A percentile compares a stretch with the other conserved stretches of the same genome.
phyloP scores from a whole-genome alignment of 2,113 vertebrate species.

The Lynx canadensis region DNA sequence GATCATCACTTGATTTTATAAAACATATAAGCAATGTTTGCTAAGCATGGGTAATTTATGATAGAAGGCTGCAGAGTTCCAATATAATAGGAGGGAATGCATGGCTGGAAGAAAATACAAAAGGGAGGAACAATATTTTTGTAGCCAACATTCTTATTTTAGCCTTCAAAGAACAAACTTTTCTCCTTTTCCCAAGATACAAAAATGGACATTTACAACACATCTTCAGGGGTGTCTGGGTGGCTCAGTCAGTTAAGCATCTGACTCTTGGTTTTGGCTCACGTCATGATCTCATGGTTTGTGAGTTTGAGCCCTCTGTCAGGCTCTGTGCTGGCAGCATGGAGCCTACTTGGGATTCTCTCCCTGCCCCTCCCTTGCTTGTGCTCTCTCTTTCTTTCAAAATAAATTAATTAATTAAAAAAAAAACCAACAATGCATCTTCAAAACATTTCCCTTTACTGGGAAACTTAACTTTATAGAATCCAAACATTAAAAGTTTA shows the following conservation, averaged over 20 bases:
- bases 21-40: background rate
- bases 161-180: conserved; percentile 71
- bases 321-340: too few species aligned
- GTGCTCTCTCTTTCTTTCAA: too few species aligned
- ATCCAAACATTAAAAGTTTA: conserved; percentile 53
- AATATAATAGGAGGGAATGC: background rate
- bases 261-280: too few species aligned
- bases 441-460: conserved; percentile 61
- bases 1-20: background rate
- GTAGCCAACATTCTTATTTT: conserved; percentile 75
- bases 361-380: too few species aligned
- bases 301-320: too few species aligned
- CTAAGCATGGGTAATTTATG: background rate
- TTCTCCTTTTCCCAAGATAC: conserved; percentile 68
- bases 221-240: conserved; percentile 6
- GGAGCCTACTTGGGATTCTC: too few species aligned
- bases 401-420: background rate
- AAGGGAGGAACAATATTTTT: background rate
- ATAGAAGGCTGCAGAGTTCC: background rate
- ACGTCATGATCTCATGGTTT: too few species aligned
- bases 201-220: conserved; percentile 69
- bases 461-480: conserved; percentile 66
- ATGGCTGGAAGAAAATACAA: background rate
- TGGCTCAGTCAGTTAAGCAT: too few species aligned
- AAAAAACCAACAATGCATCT: too few species aligned